Evolutionary conservation across 2,888 invertebrate genomes (phyloP), one percentile per base, ranked within the genome.

Genomic region (Lobophora halterata): DNA sequence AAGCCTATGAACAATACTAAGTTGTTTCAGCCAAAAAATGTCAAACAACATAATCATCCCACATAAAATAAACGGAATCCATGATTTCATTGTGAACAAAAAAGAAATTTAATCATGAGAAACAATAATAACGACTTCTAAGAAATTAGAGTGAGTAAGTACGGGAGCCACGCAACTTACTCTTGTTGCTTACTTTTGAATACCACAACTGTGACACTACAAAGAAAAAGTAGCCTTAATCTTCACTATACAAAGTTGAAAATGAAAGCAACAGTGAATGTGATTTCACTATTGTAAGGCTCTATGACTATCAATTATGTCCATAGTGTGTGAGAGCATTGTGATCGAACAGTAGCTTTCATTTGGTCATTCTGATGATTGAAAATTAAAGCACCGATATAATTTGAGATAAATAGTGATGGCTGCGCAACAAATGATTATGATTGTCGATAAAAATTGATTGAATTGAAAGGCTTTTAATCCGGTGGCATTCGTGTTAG

Each of bases 91-190:
- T 80, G 79, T 80, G 57, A 68, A 75, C 78, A 78, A 82, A 82
- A 85, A 86, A 86, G 82, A 83, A 86, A 86, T 79, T 86, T 85
- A 87, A 86, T 86, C 82, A 87, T 85, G 85, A 82, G 87, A 87
- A 87, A 87, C 83, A 86, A 83, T 85, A 85, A 83, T 86, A 79
- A 80, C 66, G 76, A 78, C 75, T 79, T 77, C 85, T 78, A 64
- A 81, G 80, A 86, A 86, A 85, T 81, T 82, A 82, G 81, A 76
- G 70, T 71, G 70, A 66, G 83, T 87, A 87, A 87, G 77, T 85
- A 79, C 86, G 71, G 86, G 72, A 87, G 87, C 87, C 87, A 85
- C 86, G 86, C 86, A 85, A 86, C 76, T 75, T 72, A 76, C 69
- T 61, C 71, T 76, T 69, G 65, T 58, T 73, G 74, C 67, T 79